These are phyloP conservation scores for Genyomyrus donnyi DNA, from an alignment of 2,113 vertebrate genomes.

Conservation along the genomic window DNA sequence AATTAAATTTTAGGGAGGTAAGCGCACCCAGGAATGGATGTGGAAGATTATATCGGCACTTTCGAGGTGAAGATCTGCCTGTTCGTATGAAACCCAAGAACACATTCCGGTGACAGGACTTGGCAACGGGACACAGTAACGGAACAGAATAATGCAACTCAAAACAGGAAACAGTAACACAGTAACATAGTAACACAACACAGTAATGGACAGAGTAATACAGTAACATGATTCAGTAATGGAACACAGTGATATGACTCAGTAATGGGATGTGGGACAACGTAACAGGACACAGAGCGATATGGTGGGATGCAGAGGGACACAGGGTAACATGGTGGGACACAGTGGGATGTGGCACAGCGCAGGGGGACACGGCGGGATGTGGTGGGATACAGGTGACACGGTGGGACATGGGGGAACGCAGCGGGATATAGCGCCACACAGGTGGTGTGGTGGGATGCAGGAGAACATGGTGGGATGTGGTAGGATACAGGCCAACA, in stretches of 20 bases:
- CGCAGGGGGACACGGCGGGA: too few relatives aligned
- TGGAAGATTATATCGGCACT: constrained; percentile 79
- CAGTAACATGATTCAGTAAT: not conserved
- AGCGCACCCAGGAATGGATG: constrained; percentile 75
- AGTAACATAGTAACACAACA: not conserved
- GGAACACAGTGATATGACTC: not conserved
- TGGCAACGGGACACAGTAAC: not conserved
- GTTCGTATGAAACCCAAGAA: not conserved
- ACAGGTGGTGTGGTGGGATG: too few relatives aligned
- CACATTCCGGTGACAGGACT: not conserved
- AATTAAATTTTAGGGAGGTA: constrained; percentile 58
- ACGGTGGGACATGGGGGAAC: too few relatives aligned
- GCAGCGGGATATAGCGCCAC: too few relatives aligned
- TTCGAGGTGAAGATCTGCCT: constrained; percentile 59
- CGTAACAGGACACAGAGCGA: not conserved
- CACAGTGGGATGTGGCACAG: too few relatives aligned
- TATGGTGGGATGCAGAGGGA: too few relatives aligned
- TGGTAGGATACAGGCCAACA: too few relatives aligned
- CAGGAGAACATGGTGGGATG: too few relatives aligned
- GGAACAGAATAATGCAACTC: not conserved
- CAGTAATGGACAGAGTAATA: not conserved
- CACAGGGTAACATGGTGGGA: too few relatives aligned
- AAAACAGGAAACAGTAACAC: not conserved
- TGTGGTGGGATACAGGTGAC: too few relatives aligned
- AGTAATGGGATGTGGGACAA: not conserved